Conservation (phyloP, 2,888 invertebrate genomes). For the Hypolimnas misippus region DNA sequence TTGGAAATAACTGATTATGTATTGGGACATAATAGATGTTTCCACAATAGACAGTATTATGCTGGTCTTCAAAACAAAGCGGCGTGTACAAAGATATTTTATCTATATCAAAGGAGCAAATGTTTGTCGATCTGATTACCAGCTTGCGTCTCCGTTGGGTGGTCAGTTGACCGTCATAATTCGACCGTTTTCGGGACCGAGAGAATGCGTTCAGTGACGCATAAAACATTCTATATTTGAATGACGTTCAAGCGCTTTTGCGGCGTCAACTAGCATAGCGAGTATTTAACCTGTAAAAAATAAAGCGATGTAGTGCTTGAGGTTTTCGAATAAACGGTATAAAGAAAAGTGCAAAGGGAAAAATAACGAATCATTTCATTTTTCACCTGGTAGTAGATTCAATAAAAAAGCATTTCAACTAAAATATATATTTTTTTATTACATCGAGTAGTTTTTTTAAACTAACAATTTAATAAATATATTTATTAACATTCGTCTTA, state of each 20-base stretch:
- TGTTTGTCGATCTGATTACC: conserved; percentile 80
- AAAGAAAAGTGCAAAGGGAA: conserved; percentile 58
- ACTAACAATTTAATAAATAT: too few species aligned
- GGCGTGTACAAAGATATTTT: conserved; percentile 59
- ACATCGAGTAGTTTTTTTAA: too few species aligned
- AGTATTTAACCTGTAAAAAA: conserved; percentile 40
- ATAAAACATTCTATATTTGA: conserved; percentile 74
- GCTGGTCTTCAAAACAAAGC: conserved; percentile 44
- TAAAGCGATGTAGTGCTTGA: conserved; percentile 43
- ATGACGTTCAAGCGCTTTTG: conserved; percentile 34
- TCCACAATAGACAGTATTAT: neutral
- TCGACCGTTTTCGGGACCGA: conserved; percentile 59
- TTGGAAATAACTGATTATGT: neutral
- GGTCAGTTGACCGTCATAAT: conserved; percentile 83
- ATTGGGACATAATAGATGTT: too few species aligned
- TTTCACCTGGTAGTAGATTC: conserved; percentile 62
- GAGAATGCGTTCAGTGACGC: conserved; percentile 74
- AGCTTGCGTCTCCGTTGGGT: conserved; percentile 59
- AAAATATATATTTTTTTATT: conserved; percentile 17
- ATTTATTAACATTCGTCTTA: too few species aligned
- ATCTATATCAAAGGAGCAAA: conserved; percentile 69
- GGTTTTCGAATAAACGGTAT: conserved; percentile 19
- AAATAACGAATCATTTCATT: conserved; percentile 73
- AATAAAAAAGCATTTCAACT: conserved; percentile 20
- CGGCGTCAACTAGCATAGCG: conserved; percentile 16